phyloP scores from a whole-genome alignment of 2,113 vertebrate species.

The Bettongia penicillata region DNA sequence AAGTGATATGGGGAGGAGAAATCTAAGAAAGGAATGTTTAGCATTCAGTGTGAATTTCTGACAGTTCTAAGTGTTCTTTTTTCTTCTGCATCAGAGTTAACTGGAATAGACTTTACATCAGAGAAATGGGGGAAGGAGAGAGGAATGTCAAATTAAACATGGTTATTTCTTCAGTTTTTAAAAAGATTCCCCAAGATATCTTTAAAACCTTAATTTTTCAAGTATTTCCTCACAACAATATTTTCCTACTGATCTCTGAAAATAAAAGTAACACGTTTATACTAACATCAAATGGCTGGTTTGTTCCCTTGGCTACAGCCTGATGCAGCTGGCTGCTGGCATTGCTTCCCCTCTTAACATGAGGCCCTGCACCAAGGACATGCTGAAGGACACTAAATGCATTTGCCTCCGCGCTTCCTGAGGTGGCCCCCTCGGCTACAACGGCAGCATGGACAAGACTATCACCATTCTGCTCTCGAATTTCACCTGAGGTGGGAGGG shows the following conservation, averaged over 20 bases:
- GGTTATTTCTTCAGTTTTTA: not conserved
- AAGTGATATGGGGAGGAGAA: not conserved
- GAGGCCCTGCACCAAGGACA: slow-evolving; percentile 91
- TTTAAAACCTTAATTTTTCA: slow-evolving; percentile 18
- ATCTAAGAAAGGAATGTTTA: not conserved
- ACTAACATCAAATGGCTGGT: slow-evolving; percentile 94
- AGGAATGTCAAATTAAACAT: slow-evolving; percentile 3
- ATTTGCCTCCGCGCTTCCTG: slow-evolving; percentile 87
- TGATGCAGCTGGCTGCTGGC: slow-evolving; percentile 88
- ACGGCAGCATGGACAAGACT: slow-evolving; percentile 91
- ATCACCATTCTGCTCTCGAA: slow-evolving; percentile 85
- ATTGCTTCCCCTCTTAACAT: slow-evolving; percentile 91
- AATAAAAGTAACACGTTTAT: not conserved
- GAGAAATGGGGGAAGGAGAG: not conserved
- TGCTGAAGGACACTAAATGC: slow-evolving; percentile 95
- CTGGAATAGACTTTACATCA: slow-evolving; percentile 10
- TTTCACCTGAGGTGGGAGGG: slow-evolving; percentile 86
- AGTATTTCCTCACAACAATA: not conserved
- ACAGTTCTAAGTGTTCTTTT: slow-evolving; percentile 3
- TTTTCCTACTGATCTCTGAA: not conserved
- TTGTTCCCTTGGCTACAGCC: slow-evolving; percentile 86
- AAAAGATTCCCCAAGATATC: not conserved
- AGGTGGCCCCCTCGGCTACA: slow-evolving; percentile 88
- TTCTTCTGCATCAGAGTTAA: slow-evolving; percentile 14
- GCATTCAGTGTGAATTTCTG: slow-evolving; percentile 3